A percentile compares a stretch with the other conserved stretches of the same genome.
Conservation (phyloP, 2,888 invertebrate genomes). For the Drosophila gaucha region DNA sequence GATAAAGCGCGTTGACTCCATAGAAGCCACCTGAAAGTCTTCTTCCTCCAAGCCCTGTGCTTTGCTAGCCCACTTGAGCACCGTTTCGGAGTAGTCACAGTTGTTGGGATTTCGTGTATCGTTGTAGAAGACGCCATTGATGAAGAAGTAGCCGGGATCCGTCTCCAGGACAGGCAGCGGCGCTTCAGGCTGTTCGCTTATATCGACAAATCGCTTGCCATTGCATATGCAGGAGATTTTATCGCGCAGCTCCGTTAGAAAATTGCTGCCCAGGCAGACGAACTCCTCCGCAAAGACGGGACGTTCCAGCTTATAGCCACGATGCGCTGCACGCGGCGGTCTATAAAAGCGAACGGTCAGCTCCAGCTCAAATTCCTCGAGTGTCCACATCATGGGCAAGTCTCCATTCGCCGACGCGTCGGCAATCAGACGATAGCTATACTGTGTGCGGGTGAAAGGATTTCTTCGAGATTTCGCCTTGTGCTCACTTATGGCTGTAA, state of each 20-base stretch:
- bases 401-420: constrained; percentile 4
- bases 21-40: constrained; percentile 85
- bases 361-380: constrained; percentile 77
- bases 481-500: constrained; percentile 33
- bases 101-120: constrained; percentile 87
- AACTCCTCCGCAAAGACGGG: constrained; percentile 87
- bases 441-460: constrained; percentile 71
- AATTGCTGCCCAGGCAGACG: constrained; percentile 88
- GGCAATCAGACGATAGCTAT: constrained; percentile 47
- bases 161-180: constrained; percentile 53
- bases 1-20: constrained; percentile 86
- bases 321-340: constrained; percentile 84
- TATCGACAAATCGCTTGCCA: constrained; percentile 87
- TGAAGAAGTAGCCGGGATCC: constrained; percentile 90
- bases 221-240: constrained; percentile 91
- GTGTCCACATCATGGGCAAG: neutral
- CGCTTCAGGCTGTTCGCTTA: constrained; percentile 85
- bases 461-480: constrained; percentile 49
- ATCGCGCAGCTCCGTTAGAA: constrained; percentile 90
- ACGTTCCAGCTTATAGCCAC: constrained; percentile 65
- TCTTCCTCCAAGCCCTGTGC: constrained; percentile 61
- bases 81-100: constrained; percentile 88
- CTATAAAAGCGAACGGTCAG: constrained; percentile 85
- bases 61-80: constrained; percentile 87
- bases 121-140: constrained; percentile 92